Base-by-base conservation (phyloP, 2,797 vertebrate genomes). In the Vespertilio murinus region DNA sequence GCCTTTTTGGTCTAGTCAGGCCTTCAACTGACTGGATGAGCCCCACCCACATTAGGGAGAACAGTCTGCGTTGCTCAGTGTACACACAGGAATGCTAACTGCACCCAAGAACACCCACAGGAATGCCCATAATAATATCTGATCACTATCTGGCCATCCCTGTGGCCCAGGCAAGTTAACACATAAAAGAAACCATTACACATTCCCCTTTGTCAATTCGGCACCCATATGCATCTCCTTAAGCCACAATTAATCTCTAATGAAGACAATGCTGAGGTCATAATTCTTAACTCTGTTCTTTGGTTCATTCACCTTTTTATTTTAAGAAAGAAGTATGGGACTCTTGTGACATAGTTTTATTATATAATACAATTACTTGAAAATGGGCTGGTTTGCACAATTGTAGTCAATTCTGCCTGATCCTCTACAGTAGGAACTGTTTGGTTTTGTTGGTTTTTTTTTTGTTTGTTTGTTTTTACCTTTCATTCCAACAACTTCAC, bases 251-350 rank as follows among this genome's bases (percentile, higher is more conserved):
- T 75, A 67, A 67, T 59, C n/a, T 69, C 22, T 13, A 23, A 79
- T 42, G 6, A 64, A 85, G n/a, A 35, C 25, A 89, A 33, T 5
- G 47, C 35, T 64, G 3, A 56, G 25, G 10, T 47, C 45, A 16
- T 56, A 73, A 86, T 79, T 80, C 47, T 33, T 75, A 33, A 77
- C 10, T 47, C 47, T 25, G 16, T 23, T 93, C 20, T 90, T 47
- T 83, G 45, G 14, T 67, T 56, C 25, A 40, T 61, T 69, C 3
- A 65, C 9, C n/a, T 22, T 88, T 69, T 79, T 65, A 18, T 7
- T 71, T 91, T 77, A 90, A 88, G 61, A 88, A 92, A 85, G n/a
- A 88, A 70, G 18, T 88, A 16, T 84, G 54, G 45, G n/a, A 8
- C 7, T 82, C 78, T 90, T 86, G 6, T 81, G 35, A 56, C 8